Evolutionary conservation across 2,888 invertebrate species (phyloP), one percentile per base, ranked within the genome.

Genomic region (Aelia acuminata): DNA sequence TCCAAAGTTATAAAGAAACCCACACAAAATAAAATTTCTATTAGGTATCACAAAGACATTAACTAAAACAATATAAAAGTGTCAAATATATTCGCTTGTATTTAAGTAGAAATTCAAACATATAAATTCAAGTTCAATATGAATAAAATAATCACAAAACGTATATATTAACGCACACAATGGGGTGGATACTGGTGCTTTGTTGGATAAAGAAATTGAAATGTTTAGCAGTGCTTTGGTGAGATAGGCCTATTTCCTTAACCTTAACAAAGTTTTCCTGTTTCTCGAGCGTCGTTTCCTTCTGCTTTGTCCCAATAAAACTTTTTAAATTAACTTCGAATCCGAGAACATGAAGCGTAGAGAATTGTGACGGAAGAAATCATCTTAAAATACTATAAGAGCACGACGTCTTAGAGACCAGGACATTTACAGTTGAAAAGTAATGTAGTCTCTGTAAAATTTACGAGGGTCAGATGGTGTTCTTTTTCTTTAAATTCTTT

Each of bases 211-310:
- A 20, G 63, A 70, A 35, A 70, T 70, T 70, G 35, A 70, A 70
- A 70, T 70, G 63, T 70, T 70, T 70, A 70, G 63, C 22, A 20
- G 22, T 35, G 63, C 63, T 70, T 70, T 35, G 63, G 18, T 26
- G 3, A 35, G 63, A 35, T 35, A 70, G n/a, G 63, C 63, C 35
- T 70, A 70, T 70, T 70, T 70, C 63, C 63, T 70, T 70, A 35
- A 70, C 63, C 63, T 70, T 35, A 70, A 70, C 63, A 70, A 70
- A 70, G 31, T 70, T 70, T 70, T 70, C 63, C 63, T 35, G 63
- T 70, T 70, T 70, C 31, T 70, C 63, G 63, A 70, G 63, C 63
- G 18, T 35, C 63, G 26, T 57, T 57, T 70, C 63, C 63, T 35
- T 70, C 63, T 70, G 35, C 63, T 70, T 35, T 70, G 63, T 35